Evolutionary conservation across 2,113 vertebrate genomes (phyloP).

Genomic region (Petaurus breviceps): DNA sequence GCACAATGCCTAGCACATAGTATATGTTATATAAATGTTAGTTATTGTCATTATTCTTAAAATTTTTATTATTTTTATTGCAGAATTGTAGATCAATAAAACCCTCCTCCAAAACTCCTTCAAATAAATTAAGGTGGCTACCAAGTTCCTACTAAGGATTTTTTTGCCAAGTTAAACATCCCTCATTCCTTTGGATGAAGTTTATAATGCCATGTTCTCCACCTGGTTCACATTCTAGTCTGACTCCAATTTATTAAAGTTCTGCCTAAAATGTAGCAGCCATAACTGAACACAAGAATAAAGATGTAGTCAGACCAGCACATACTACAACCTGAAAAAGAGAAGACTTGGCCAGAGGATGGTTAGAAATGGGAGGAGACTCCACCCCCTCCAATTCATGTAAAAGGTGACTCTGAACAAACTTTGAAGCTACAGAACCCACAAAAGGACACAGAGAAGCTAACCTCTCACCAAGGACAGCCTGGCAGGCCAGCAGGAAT

Average conservation of each 20-base stretch:
- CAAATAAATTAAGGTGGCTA: background rate
- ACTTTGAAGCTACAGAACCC: too few relatives aligned
- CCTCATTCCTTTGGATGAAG: background rate
- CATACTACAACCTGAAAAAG: background rate
- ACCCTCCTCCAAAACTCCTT: too few relatives aligned
- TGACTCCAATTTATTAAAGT: background rate
- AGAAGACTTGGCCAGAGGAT: background rate
- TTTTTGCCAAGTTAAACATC: background rate
- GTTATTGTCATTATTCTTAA: background rate
- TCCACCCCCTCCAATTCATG: too few relatives aligned
- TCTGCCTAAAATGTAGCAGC: background rate
- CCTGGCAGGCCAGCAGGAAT: too few relatives aligned
- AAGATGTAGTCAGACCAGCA: background rate
- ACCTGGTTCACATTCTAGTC: background rate
- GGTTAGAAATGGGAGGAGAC: background rate
- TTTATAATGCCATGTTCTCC: background rate
- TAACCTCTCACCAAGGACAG: too few relatives aligned
- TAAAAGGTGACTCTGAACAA: too few relatives aligned
- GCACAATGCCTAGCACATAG: background rate
- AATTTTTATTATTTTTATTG: background rate
- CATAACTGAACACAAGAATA: background rate
- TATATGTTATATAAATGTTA: background rate
- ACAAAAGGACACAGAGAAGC: too few relatives aligned
- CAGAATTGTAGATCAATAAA: background rate
- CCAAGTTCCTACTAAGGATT: background rate